Base-by-base conservation (phyloP, 2,113 vertebrate species). In the Cryptotis parvus region DNA sequence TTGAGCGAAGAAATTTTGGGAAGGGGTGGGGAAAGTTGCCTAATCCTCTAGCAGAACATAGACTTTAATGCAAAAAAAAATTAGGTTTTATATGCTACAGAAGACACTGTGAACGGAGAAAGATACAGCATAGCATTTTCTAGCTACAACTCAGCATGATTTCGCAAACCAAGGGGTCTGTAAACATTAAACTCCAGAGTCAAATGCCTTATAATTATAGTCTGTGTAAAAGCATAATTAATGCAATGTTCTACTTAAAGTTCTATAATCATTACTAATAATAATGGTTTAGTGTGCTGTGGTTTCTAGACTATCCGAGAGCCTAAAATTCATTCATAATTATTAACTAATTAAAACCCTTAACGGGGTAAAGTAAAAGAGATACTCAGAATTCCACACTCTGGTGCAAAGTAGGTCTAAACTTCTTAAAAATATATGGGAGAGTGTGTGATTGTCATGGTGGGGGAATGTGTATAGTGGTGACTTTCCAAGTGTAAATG, bases 291-390 rank as follows among this genome's bases (percentile, higher is more conserved):
- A 69, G 29, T 9, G 16, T 91, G 92, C 0, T 73, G 0, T 76
- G 92, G 29, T 3, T 86, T 31, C 52, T 84, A 24, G 18, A 22
- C 93, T 43, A 75, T 81, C 24, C 79, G 73, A 93, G 33, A 55
- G 11, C 80, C 58, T 92, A 87, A 91, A 69, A 90, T 24, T 83
- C 33, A 79, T 90, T 94, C 65, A 78, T 33, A 90, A 91, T 92
- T 12, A 82, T 79, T 90, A 93, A 75, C 41, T 86, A 92, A 91
- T 91, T 96, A 91, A 90, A 89, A 73, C 63, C 82, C 49, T 92
- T 78, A 74, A 74, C n/a, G 75, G 29, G 63, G 74, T 41, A 86
- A 84, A 74, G 22, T 73, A 82, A 79, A 45, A 55, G 39, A 3
- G 24, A 55, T 78, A 55, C 52, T 92, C 35, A 22, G 27, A 88